Evolutionary conservation across 2,888 invertebrate genomes (phyloP).

Genomic region (Drosophila conformis): DNA sequence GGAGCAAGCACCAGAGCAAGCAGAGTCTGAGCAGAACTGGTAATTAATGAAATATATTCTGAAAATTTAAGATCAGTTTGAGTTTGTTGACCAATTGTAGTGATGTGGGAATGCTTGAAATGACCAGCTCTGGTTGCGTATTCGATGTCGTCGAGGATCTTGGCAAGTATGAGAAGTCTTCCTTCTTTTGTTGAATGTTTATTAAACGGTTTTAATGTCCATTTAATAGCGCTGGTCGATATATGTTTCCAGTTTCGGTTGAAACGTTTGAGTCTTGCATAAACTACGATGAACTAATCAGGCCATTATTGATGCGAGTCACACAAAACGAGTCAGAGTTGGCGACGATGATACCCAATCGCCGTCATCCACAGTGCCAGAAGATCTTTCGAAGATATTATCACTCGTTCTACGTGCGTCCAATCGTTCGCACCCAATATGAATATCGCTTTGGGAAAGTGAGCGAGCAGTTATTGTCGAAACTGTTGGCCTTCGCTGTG

Average conservation of each 20-base stretch:
- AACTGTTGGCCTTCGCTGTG: constrained; percentile 20
- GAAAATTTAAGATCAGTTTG: no score
- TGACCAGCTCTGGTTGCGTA: neutral
- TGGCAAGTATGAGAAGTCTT: constrained; percentile 20
- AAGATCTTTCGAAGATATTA: constrained; percentile 36
- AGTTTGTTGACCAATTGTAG: constrained; percentile 11
- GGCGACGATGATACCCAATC: neutral
- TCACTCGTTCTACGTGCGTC: constrained; percentile 44
- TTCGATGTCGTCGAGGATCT: constrained; percentile 24
- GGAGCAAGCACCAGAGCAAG: no score
- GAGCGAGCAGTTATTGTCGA: constrained; percentile 11
- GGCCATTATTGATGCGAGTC: constrained; percentile 13
- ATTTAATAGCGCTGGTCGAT: constrained; percentile 29
- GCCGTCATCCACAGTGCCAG: constrained; percentile 17
- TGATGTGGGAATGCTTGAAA: neutral
- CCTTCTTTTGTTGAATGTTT: neutral
- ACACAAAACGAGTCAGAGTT: constrained; percentile 14
- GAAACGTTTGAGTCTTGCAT: constrained; percentile 32
- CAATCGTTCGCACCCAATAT: constrained; percentile 17
- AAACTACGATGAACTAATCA: constrained; percentile 34
- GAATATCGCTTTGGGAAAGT: constrained; percentile 31
- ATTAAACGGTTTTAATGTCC: neutral
- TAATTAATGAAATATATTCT: neutral
- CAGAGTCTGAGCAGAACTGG: neutral
- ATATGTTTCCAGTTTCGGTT: constrained; percentile 47